Conservation (phyloP, 2,888 invertebrate genomes). For the Watsonalla binaria region DNA sequence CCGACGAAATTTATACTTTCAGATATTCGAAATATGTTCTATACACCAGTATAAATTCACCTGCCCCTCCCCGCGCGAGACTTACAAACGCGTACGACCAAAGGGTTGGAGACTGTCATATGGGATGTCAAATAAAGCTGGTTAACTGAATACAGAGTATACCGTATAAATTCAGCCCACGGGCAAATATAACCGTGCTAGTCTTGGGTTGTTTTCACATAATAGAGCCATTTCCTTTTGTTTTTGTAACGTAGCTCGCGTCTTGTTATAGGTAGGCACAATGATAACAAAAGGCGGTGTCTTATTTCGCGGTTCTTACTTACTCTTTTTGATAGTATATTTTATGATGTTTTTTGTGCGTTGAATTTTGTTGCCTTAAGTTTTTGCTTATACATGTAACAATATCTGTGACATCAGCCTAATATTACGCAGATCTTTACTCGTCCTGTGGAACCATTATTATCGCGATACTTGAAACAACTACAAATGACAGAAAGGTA, state of each 20-base stretch:
- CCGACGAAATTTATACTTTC: slow-evolving; percentile 75
- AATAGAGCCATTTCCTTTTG: slow-evolving; percentile 78
- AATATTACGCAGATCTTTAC: no score
- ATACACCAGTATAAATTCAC: slow-evolving; percentile 34
- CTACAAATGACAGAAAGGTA: no score
- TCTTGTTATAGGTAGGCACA: slow-evolving; percentile 71
- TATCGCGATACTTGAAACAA: no score
- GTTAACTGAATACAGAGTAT: slow-evolving; percentile 62
- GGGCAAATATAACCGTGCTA: slow-evolving; percentile 74
- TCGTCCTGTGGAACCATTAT: no score
- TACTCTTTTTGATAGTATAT: slow-evolving; percentile 46
- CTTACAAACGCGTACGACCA: background rate
- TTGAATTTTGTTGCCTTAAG: slow-evolving; percentile 26
- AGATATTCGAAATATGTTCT: slow-evolving; percentile 75
- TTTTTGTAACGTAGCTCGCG: slow-evolving; percentile 70
- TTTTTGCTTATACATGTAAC: background rate
- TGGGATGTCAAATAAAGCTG: slow-evolving; percentile 41
- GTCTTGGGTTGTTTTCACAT: slow-evolving; percentile 77
- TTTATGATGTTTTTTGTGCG: slow-evolving; percentile 40
- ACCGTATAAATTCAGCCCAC: slow-evolving; percentile 77
- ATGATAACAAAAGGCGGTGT: slow-evolving; percentile 74
- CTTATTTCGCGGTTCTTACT: slow-evolving; percentile 64
- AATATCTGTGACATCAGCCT: no score
- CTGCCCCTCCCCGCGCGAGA: slow-evolving; percentile 15
- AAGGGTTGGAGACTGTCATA: slow-evolving; percentile 17